A percentile compares a stretch with the other conserved stretches of the same genome.
Conservation (phyloP, 2,888 invertebrate species). For the Drosophila algonquin region DNA sequence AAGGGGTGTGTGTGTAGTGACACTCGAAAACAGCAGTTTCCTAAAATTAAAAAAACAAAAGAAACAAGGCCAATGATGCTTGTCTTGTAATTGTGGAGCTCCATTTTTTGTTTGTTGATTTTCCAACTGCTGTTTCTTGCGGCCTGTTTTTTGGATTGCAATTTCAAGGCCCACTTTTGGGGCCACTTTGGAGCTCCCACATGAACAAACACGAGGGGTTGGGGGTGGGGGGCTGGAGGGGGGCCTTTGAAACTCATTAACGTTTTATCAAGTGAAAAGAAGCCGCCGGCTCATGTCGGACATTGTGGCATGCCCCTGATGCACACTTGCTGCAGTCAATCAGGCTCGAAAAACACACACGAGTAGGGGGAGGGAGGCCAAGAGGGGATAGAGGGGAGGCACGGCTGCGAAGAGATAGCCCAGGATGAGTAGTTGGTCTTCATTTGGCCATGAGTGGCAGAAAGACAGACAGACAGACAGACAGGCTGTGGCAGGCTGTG, state of each 20-base stretch:
- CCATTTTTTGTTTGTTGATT: conserved; percentile 50
- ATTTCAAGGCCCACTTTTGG: conserved; percentile 44
- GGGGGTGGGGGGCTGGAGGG: conserved; percentile 21
- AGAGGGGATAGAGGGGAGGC: not conserved
- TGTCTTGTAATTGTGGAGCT: conserved; percentile 73
- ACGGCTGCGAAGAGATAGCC: not conserved
- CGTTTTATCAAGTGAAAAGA: conserved; percentile 52
- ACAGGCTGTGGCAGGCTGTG: not conserved
- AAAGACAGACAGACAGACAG: conserved; percentile 1
- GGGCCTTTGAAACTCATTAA: conserved; percentile 71
- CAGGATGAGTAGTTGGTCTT: conserved; percentile 32
- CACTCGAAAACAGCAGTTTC: conserved; percentile 44
- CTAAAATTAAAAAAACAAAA: conserved; percentile 24
- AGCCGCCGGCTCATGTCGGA: conserved; percentile 16
- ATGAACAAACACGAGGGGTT: conserved; percentile 48
- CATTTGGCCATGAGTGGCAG: conserved; percentile 36
- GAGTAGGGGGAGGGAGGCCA: not conserved
- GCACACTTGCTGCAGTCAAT: conserved; percentile 57
- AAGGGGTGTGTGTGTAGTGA: conserved; percentile 24
- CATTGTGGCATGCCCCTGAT: conserved; percentile 22
- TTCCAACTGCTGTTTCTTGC: conserved; percentile 50
- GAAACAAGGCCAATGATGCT: conserved; percentile 78
- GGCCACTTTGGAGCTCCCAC: conserved; percentile 19
- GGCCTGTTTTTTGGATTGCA: conserved; percentile 36
- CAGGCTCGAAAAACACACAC: conserved; percentile 33